These are phyloP conservation scores for Pycnomerus fuliginosus DNA, from an alignment of 2,888 invertebrate species.

Conservation along the genomic window DNA sequence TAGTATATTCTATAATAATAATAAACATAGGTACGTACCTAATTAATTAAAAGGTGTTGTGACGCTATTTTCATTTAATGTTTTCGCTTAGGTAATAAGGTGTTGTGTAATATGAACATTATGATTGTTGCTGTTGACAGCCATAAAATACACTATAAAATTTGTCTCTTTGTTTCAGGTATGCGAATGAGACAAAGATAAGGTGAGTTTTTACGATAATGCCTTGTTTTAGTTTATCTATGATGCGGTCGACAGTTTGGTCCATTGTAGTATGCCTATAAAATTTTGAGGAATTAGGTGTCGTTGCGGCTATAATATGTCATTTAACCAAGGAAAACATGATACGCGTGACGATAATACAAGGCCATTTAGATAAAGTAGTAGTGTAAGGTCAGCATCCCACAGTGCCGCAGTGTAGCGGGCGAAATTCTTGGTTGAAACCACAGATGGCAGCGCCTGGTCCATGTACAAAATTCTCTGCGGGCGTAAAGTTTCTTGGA, in stretches of 20 bases:
- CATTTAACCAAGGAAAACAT: conserved; percentile 29
- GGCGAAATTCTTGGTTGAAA: conserved; percentile 8
- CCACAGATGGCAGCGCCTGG: conserved; percentile 28
- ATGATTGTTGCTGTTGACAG: too few species aligned
- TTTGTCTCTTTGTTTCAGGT: conserved; percentile 20
- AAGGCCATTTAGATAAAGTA: conserved; percentile 29
- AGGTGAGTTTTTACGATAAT: too few species aligned
- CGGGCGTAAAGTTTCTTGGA: conserved; percentile 1
- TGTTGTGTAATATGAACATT: too few species aligned
- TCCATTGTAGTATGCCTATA: background rate
- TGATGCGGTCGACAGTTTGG: background rate
- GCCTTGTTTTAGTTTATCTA: background rate
- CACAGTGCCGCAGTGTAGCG: conserved; percentile 23
- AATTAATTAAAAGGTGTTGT: too few species aligned
- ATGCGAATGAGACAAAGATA: conserved; percentile 1
- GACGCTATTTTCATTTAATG: too few species aligned
- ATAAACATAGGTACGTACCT: too few species aligned
- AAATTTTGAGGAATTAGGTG: conserved; percentile 20
- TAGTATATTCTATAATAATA: too few species aligned
- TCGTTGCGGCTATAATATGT: conserved; percentile 17
- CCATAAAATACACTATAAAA: too few species aligned
- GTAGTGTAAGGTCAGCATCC: conserved; percentile 31
- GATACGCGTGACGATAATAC: conserved; percentile 34
- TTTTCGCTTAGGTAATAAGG: too few species aligned
- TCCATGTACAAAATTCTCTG: background rate